Base-by-base conservation (phyloP, 2,113 vertebrate species). In the Cyanoderma ruficeps region DNA sequence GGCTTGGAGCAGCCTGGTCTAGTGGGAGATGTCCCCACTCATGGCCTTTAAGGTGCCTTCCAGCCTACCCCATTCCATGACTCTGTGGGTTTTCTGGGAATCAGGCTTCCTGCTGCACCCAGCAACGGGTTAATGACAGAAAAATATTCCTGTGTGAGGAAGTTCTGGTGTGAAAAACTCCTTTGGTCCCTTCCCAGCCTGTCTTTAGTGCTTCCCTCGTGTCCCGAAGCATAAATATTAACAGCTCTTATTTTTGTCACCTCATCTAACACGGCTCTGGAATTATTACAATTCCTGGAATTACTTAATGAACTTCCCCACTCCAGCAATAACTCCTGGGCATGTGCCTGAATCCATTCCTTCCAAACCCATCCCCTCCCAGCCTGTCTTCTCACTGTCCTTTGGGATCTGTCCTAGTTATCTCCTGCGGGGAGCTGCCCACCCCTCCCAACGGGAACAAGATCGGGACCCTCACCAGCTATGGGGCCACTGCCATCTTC, bases 401-500 rank as follows among this genome's bases (percentile, higher is more conserved):
- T 75, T 65, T 76, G 55, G 94, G 70, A 10, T 95, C 77, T 94
- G 24, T 89, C 97, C 22, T 6, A 99, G 99, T 99, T 78, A 99
- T 99, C 90, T 99, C 99, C 63, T 99, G 99, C 2, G 99, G 99
- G 72, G 99, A 99, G 44, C 98, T 99, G 76, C 98, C 99, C 0
- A 98, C 98, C 4, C 99, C 99, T 5, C 98, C 99, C 5, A 99
- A 98, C 7, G 99, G 99, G 37, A 99, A 99, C 98, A 99, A 99
- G 96, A 99, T 99, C 6, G 99, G 99, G 69, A 99, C 99, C 0
- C 80, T 99, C 85, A 99, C 98, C 33, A 98, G 98, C 47, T 99
- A 98, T 0, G 99, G 99, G 47, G 99, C 99, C 12, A 99, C 99
- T 0, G 99, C 99, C 90, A 99, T 99, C 97, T 99, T 99, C 97